Evolutionary conservation across 1,140 invertebrate species (phyloP), one percentile per base, ranked within the genome.

Genomic region (Kradibia gibbosae): DNA sequence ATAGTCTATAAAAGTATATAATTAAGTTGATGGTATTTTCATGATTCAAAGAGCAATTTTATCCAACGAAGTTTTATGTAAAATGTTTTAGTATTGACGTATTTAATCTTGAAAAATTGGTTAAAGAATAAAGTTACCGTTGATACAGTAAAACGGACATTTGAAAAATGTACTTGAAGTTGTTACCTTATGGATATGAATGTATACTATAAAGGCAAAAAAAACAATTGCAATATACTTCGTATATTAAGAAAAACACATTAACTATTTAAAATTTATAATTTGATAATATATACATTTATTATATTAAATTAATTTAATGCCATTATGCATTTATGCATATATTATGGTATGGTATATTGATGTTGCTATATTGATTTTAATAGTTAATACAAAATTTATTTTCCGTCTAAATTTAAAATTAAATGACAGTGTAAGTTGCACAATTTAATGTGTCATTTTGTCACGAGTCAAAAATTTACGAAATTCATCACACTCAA

Each of bases 21-120:
- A 67, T 67, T 67, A 67, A 67, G 22, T 67, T 67, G n/a, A 39
- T 10, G 34, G 36, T 39, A n/a, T n/a, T 39, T 39, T 39, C 39
- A 67, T 7, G 34, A 39, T 36, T 22, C 8, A 39, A 67, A 67
- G 39, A 22, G 62, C 39, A 5, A 67, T 67, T 36, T 67, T 36
- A 67, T 39, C 39, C 5, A 67, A 67, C 34, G 5, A 65, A 65
- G 22, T 53, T 36, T 39, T 67, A 0, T 1, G 11, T 39, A 67
- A 39, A 15, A 15, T n/a, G 62, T n/a, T 39, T 67, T 67, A 36
- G 36, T 67, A 17, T 17, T 20, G 34, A 13, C 34, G n/a, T 34
- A 67, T 67, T 67, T 67, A 39, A n/a, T 39, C 36, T 67, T 34
- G 13, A 36, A n/a, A 39, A 67, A 67, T 39, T 67, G 62, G 34